Conservation (phyloP, 2,113 vertebrate species). For the Sphaerodactylus townsendi region DNA sequence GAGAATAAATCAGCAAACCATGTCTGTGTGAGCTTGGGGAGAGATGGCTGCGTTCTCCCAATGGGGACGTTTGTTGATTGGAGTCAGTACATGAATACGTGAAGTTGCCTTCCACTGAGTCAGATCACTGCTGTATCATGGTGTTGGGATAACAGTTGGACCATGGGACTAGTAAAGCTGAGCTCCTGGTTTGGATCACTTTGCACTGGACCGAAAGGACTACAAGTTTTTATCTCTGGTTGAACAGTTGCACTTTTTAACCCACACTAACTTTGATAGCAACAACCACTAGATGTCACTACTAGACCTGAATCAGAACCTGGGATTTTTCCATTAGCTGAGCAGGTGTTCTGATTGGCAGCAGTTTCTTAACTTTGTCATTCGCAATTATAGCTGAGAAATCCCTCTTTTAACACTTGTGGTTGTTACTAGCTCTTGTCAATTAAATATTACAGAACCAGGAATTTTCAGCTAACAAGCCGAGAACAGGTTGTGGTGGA, state of each 20-base stretch:
- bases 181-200: neutral
- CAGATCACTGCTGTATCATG: no score
- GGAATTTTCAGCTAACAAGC: neutral
- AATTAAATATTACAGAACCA: neutral
- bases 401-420: neutral
- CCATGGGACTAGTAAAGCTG: neutral
- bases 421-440: neutral
- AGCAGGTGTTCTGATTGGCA: neutral
- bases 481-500: no score
- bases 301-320: neutral
- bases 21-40: no score
- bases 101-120: no score
- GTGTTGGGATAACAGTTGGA: neutral
- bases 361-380: neutral
- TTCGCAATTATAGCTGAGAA: neutral
- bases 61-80: no score
- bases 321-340: no score
- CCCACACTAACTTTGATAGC: neutral
- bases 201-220: neutral
- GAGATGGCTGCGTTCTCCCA: no score
- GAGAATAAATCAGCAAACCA: neutral
- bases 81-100: no score
- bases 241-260: neutral
- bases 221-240: neutral
- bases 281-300: slow-evolving; percentile 10